Percentiles rank a stretch among this genome's conserved stretches.
phyloP scores from a whole-genome alignment of 2,113 vertebrate genomes.

The Ageneiosus marmoratus region DNA sequence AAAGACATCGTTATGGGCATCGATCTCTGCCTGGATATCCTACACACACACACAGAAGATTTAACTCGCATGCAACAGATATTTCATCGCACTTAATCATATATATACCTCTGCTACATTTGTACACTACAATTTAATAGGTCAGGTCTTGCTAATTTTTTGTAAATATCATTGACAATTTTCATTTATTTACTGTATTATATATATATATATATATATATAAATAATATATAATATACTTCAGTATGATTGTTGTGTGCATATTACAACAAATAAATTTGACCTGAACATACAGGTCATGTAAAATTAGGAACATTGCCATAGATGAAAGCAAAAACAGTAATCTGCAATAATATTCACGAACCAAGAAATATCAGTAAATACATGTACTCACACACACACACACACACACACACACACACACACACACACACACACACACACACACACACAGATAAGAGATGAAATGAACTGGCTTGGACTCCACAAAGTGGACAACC shows the following conservation, averaged over 20 bases:
- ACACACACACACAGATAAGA: slow-evolving; percentile 6
- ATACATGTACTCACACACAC: neutral
- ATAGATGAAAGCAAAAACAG: neutral
- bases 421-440: neutral
- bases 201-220: no score
- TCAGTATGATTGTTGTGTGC: no score
- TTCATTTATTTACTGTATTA: neutral
- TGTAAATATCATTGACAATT: no score
- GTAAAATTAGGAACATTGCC: neutral
- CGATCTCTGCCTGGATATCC: slow-evolving; percentile 99
- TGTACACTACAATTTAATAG: neutral
- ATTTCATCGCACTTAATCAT: neutral
- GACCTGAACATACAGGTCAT: neutral
- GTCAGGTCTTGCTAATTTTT: neutral
- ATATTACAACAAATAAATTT: neutral
- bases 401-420: slow-evolving; percentile 1
- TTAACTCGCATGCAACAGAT: neutral
- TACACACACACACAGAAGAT: slow-evolving; percentile 59
- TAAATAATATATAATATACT: no score
- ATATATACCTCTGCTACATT: neutral
- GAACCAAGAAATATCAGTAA: neutral
- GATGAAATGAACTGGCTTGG: neutral
- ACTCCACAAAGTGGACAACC: slow-evolving; percentile 9
- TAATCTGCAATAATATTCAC: neutral
- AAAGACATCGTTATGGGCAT: slow-evolving; percentile 98